A percentile compares a stretch with the other conserved stretches of the same genome.
Conservation (phyloP, 2,113 vertebrate genomes). For the Strigops habroptila region DNA sequence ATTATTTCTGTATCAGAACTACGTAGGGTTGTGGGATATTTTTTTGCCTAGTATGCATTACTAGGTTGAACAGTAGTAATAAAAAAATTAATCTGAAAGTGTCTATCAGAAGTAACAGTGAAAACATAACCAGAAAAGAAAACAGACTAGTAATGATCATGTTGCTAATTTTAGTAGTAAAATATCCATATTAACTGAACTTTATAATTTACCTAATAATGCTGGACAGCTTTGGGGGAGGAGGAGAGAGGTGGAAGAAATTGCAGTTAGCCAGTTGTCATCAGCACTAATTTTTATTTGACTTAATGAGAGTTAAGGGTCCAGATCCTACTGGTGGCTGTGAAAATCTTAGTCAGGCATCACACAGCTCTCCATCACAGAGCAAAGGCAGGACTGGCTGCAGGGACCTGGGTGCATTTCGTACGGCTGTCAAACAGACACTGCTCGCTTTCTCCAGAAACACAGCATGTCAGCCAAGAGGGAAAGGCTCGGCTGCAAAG, state of each 20-base stretch:
- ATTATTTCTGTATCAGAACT: background rate
- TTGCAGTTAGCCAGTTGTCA: background rate
- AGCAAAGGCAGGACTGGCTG: background rate
- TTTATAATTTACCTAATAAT: background rate
- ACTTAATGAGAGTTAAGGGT: background rate
- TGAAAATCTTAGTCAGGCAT: background rate
- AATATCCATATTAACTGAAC: background rate
- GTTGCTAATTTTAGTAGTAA: background rate
- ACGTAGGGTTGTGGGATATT: background rate
- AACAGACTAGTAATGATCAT: background rate
- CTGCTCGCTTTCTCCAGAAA: rapidly evolving
- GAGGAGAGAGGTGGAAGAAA: background rate
- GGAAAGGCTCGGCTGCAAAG: background rate
- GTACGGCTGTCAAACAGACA: background rate
- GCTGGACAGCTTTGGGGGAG: background rate
- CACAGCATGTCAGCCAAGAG: rapidly evolving
- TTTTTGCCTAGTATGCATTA: background rate
- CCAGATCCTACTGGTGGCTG: background rate
- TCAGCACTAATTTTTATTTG: background rate
- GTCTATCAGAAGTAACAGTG: background rate
- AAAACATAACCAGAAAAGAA: background rate
- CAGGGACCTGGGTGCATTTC: background rate
- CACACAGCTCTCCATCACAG: background rate
- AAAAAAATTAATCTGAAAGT: background rate
- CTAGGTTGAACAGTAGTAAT: background rate